Percentiles rank a stretch among this genome's conserved stretches.
These are phyloP conservation scores for Contarinia nasturtii DNA, from an alignment of 1,140 invertebrate species.

Conservation along the genomic window DNA sequence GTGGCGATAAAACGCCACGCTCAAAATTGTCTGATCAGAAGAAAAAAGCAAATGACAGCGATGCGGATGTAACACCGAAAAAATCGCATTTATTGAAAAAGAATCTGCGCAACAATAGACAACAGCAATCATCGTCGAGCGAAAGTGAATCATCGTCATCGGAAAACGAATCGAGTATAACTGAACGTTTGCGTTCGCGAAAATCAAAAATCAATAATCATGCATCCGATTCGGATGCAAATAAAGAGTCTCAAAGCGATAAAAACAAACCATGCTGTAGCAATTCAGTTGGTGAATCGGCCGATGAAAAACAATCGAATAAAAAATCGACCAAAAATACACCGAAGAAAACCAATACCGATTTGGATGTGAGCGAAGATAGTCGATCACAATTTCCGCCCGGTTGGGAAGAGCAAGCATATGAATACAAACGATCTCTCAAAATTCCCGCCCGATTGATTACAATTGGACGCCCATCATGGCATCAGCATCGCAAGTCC, in stretches of 20 bases:
- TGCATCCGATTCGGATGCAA: neutral
- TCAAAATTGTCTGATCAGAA: neutral
- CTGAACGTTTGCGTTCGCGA: neutral
- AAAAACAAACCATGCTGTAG: neutral
- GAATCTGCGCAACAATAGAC: neutral
- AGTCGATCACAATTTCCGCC: conserved; percentile 24
- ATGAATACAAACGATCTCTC: conserved; percentile 57
- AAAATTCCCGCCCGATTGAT: conserved; percentile 59
- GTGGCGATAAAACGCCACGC: neutral
- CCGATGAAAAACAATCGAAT: neutral
- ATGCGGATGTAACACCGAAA: neutral
- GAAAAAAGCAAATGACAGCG: neutral
- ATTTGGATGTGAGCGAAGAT: neutral
- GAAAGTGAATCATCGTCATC: neutral
- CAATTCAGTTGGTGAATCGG: neutral
- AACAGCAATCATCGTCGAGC: neutral
- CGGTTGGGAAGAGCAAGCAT: conserved; percentile 63
- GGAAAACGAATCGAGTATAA: neutral
- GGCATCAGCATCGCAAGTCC: conserved; percentile 33
- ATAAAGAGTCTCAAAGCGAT: neutral
- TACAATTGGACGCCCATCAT: conserved; percentile 40
- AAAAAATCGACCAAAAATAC: neutral
- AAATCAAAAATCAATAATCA: neutral
- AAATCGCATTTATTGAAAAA: neutral
- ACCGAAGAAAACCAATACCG: neutral